Base-by-base conservation (phyloP, 1,140 invertebrate species). In the Camponotus floridanus region DNA sequence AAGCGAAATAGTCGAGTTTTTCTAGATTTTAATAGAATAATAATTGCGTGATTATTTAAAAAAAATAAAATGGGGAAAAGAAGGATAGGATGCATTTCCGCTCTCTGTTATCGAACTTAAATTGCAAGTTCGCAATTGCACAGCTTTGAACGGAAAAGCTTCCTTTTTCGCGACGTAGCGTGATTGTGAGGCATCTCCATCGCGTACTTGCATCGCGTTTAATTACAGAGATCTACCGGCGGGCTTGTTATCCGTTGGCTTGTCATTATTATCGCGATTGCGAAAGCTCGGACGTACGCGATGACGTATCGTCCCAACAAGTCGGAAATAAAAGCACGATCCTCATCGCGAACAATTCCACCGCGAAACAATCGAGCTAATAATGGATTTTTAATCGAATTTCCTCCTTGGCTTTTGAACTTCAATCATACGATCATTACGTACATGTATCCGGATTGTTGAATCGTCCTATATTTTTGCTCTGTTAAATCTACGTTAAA, bases 321-420 rank as follows among this genome's bases (percentile, higher is more conserved):
- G 55, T 83, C 67, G 68, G 39, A 83, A 73, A 83, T 83, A 83
- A 83, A 83, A 83, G 79, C 79, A 33, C 5, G 67, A n/a, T 55
- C 73, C 79, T 74, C 51, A 26, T 73, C 57, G 55, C 79, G 39
- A n/a, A 42, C 67, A 48, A 73, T 81, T 59, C 33, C 67, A n/a
- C 55, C 39, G 55, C 55, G 31, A 31, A 48, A 62, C 68, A 48
- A 83, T 74, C 55, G 68, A 61, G 39, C 36, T 83, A 55, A 83
- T 83, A 62, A 83, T 83, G 57, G 79, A 83, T 73, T 83, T 83
- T 83, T 83, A 83, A 83, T 83, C 55, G 68, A 83, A 83, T 74
- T 74, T 18, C 45, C 39, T 26, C 18, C 65, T 21, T 68, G 36
- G 65, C 4, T 42, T 42, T 18, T 36, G 67, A 73, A 45, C 73